Conservation (phyloP, 2,113 vertebrate species). For the Odobenus rosmarus region DNA sequence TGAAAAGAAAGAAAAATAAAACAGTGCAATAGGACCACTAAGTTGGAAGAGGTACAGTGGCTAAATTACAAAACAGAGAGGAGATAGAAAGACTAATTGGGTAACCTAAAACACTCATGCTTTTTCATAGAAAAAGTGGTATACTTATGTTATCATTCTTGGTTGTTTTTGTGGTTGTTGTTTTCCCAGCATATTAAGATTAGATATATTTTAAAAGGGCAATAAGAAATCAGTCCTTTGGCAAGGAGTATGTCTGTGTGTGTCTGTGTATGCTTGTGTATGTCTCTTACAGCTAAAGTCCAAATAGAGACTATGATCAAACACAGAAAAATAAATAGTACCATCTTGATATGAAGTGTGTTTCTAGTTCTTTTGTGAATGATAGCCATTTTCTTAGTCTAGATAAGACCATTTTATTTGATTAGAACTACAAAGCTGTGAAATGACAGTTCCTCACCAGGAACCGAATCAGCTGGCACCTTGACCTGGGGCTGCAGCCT, state of each 20-base stretch:
- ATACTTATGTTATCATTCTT: neutral
- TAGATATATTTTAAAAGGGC: neutral
- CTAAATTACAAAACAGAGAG: neutral
- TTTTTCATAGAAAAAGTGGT: neutral
- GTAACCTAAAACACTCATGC: neutral
- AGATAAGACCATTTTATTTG: neutral
- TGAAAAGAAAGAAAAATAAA: neutral
- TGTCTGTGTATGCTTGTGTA: neutral
- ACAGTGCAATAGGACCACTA: neutral
- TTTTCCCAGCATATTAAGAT: neutral
- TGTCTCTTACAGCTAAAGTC: neutral
- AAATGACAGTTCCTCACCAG: neutral
- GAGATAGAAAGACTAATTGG: neutral
- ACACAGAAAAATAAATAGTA: neutral
- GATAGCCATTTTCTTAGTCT: neutral
- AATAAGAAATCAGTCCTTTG: neutral
- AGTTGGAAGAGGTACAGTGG: neutral
- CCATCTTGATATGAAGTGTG: neutral
- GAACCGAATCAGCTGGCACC: neutral
- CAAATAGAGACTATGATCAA: neutral
- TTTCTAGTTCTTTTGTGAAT: neutral
- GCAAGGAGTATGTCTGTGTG: neutral
- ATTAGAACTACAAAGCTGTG: conserved; percentile 16
- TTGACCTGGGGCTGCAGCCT: neutral
- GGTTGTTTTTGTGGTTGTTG: neutral